A percentile compares a stretch with the other conserved stretches of the same genome.
phyloP scores from a whole-genome alignment of 2,797 vertebrate species.

The Epinephelus malabaricus region DNA sequence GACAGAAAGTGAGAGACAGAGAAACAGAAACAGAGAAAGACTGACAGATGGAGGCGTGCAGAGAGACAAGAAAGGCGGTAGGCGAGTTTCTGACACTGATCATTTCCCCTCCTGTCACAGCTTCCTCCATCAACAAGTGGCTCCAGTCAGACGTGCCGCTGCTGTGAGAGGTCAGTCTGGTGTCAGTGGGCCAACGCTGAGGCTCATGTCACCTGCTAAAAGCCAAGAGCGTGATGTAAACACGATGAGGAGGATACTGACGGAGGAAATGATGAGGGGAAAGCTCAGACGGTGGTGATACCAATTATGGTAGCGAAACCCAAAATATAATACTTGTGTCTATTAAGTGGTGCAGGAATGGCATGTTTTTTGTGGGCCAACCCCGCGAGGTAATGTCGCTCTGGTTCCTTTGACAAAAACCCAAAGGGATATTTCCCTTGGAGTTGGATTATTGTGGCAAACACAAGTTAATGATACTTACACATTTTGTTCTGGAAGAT shows the following conservation, averaged over 20 bases:
- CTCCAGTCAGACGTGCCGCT: slow-evolving; percentile 11
- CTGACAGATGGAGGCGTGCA: slow-evolving; percentile 40
- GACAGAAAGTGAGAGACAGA: slow-evolving; percentile 45
- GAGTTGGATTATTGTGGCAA: too few species aligned
- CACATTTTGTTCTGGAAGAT: too few species aligned
- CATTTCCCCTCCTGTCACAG: slow-evolving; percentile 11
- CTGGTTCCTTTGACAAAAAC: too few species aligned
- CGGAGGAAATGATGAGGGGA: not conserved
- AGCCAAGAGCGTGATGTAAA: slow-evolving; percentile 7
- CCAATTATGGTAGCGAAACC: not conserved
- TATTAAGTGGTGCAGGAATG: too few species aligned
- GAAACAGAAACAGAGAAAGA: slow-evolving; percentile 25
- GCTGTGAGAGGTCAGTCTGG: slow-evolving; percentile 49
- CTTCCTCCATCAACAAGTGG: slow-evolving; percentile 39
- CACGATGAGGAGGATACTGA: not conserved
- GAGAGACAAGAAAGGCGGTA: slow-evolving; percentile 20
- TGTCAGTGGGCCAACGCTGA: slow-evolving; percentile 43
- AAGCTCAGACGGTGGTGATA: not conserved
- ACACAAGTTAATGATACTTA: too few species aligned
- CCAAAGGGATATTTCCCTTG: too few species aligned
- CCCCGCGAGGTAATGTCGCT: too few species aligned
- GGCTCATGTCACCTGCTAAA: slow-evolving; percentile 10
- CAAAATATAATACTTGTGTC: not conserved
- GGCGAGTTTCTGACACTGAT: slow-evolving; percentile 20
- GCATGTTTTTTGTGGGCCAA: too few species aligned